Base-by-base conservation (phyloP, 2,888 invertebrate genomes). In the Zaprionus bogoriensis region DNA sequence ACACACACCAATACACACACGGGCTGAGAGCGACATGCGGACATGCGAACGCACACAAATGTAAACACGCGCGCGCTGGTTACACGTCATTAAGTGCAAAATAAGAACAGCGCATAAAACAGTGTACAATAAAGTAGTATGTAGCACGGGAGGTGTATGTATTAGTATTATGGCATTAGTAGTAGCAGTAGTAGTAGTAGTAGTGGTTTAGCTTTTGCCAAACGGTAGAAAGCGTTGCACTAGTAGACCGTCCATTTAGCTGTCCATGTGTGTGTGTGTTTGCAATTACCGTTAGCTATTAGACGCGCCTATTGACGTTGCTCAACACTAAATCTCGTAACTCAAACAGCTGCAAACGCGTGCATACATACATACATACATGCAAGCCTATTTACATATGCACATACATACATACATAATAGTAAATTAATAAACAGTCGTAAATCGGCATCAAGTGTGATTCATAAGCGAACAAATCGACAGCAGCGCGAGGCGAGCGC, bases 71-170 rank as follows among this genome's bases (percentile, higher is more conserved):
- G 79, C 75, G 59, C 59, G 66, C 59, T 84, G 59, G 67, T 80
- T 80, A 80, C 80, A 80, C 84, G 80, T 80, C 84, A 80, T 80
- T 83, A 84, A 83, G 78, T 78, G 80, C 81, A 78, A 80, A 80
- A 84, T 70, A 84, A 81, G 81, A 80, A 78, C 78, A 68, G 75
- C 70, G 65, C 78, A 77, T 80, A 67, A 67, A 36, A 36, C 32
- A 36, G 32, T 36, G 19, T 30, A 57, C 44, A 73, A 75, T 66
- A 52, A 61, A 75, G 57, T 67, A 67, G 50, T 54, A 54, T 71
- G 46, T 61, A 73, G 58, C 32, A 17, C 32, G 12, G 32, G 6
- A 4, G 7, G 32, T 32, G 32, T 14, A 14, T 32, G 57, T 52
- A 51, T 38, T 54, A 69, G 60, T 63, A 68, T 42, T 48, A 53